These are phyloP conservation scores for Morbakka virulenta DNA, from an alignment of 30 jellyfish, hydroid and myxozoan species.

Conservation along the genomic window DNA sequence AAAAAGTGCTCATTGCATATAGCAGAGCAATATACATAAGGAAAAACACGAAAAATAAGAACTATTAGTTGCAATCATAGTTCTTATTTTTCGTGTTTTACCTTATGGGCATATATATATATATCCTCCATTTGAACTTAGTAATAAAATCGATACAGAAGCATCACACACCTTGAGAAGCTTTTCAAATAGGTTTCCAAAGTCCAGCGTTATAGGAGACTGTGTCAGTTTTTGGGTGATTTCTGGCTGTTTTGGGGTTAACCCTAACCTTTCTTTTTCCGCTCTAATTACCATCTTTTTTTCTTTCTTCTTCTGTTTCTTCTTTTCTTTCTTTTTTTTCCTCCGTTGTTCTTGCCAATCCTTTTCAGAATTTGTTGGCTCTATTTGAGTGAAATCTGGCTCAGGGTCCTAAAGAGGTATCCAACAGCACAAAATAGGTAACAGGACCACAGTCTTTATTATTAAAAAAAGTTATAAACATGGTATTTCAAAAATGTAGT, in stretches of 20 bases:
- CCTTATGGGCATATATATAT: not conserved
- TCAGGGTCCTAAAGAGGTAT: too few relatives aligned
- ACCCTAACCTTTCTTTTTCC: slow-evolving; percentile 13
- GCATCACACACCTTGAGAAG: slow-evolving; percentile 18
- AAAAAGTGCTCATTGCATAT: too few relatives aligned
- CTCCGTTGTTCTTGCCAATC: slow-evolving; percentile 32
- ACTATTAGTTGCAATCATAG: too few relatives aligned
- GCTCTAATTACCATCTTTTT: slow-evolving; percentile 24
- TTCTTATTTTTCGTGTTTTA: too few relatives aligned
- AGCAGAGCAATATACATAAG: too few relatives aligned
- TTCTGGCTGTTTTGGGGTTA: not conserved
- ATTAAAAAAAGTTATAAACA: too few relatives aligned
- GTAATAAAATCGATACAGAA: not conserved
- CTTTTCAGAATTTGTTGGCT: too few relatives aligned
- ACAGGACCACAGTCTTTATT: too few relatives aligned
- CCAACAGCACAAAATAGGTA: too few relatives aligned
- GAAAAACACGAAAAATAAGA: too few relatives aligned
- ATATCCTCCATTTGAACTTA: not conserved
- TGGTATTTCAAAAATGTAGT: too few relatives aligned
- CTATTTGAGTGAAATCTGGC: too few relatives aligned
- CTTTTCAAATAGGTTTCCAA: slow-evolving; percentile 49
- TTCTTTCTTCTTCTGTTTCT: slow-evolving; percentile 47
- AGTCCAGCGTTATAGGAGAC: slow-evolving; percentile 34
- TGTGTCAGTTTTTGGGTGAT: not conserved
- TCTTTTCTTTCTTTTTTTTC: slow-evolving; percentile 35